Percentiles rank a stretch among this genome's conserved stretches.
Conservation (phyloP, 1,140 invertebrate species). For the Lanistes nyassanus region DNA sequence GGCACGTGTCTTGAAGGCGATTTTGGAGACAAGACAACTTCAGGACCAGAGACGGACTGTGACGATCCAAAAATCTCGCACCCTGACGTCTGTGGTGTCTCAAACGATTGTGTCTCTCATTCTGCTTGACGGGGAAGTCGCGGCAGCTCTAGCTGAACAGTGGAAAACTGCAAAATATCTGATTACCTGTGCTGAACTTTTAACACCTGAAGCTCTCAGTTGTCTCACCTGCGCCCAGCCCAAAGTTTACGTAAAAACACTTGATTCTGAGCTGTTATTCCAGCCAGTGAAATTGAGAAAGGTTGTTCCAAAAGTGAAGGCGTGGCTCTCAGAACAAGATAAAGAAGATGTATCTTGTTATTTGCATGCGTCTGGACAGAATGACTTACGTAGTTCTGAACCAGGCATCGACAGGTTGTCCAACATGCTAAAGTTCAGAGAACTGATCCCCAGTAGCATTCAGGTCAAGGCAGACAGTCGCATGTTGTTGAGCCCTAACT, state of each 20-base stretch:
- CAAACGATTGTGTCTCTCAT: slow-evolving; percentile 19
- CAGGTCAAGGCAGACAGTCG: neutral
- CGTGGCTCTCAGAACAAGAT: neutral
- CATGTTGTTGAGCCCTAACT: slow-evolving; percentile 2
- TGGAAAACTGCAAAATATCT: slow-evolving; percentile 10
- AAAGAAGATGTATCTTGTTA: neutral
- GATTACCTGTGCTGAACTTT: neutral
- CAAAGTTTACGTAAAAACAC: neutral
- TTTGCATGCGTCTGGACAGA: too few relatives aligned
- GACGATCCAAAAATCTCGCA: neutral
- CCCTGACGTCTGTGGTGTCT: neutral
- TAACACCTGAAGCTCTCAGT: neutral
- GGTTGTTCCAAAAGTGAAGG: slow-evolving; percentile 2
- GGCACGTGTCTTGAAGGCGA: slow-evolving; percentile 11
- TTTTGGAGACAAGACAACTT: neutral
- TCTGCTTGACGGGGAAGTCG: slow-evolving; percentile 6
- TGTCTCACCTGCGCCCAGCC: neutral
- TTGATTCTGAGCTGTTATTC: slow-evolving; percentile 19
- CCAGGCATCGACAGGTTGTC: too few relatives aligned
- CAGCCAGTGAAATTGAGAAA: slow-evolving; percentile 1
- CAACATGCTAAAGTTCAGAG: neutral
- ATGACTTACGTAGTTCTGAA: too few relatives aligned
- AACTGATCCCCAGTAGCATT: neutral
- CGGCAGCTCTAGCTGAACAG: neutral
- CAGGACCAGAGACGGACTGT: neutral